phyloP scores from a whole-genome alignment of 1,140 invertebrate genomes.

The Mercenaria mercenaria region DNA sequence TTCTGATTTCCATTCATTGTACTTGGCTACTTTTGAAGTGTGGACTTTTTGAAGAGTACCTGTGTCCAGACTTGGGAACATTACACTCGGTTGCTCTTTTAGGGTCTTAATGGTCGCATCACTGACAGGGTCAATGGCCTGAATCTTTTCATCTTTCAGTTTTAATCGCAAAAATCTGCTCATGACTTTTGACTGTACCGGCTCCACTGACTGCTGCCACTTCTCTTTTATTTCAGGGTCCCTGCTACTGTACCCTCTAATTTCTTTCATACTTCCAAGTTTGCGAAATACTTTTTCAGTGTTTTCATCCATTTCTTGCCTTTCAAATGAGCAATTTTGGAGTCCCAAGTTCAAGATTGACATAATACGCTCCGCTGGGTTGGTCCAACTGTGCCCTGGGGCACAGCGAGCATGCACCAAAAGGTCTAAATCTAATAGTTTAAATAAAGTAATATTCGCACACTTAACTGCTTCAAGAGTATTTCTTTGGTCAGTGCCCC shows the following conservation, averaged over 20 bases:
- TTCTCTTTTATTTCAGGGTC: neutral
- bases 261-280: neutral
- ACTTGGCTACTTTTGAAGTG: neutral
- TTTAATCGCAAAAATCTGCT: neutral
- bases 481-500: too few species aligned
- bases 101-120: neutral
- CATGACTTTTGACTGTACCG: neutral
- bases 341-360: neutral
- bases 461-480: too few species aligned
- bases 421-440: neutral
- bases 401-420: neutral
- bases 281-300: neutral
- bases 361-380: neutral
- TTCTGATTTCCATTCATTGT: neutral
- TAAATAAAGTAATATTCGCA: constrained; percentile 7
- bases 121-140: neutral
- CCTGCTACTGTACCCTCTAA: neutral
- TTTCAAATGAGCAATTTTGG: neutral
- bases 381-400: constrained; percentile 36
- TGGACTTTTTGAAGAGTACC: constrained; percentile 13
- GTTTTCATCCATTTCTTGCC: neutral
- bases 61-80: neutral
- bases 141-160: neutral
- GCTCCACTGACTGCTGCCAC: neutral
- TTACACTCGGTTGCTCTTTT: neutral